phyloP scores from a whole-genome alignment of 2,113 vertebrate species.

The Callaeas wilsoni region DNA sequence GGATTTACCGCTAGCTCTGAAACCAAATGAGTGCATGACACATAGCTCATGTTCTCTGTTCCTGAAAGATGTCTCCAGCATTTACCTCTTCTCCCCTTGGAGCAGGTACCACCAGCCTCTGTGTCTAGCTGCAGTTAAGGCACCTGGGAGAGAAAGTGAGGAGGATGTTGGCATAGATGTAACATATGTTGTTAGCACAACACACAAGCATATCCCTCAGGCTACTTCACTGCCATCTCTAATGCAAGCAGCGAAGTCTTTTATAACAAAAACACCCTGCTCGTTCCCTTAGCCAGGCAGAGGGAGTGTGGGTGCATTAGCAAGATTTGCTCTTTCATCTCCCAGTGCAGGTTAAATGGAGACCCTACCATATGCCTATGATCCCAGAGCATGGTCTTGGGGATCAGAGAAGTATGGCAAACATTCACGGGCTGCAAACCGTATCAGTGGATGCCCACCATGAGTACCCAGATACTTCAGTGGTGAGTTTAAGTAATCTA shows the following conservation, averaged over 20 bases:
- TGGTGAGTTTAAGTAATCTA: neutral
- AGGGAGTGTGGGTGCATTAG: neutral
- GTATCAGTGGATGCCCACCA: fast-evolving
- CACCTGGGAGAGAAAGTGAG: neutral
- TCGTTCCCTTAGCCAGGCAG: neutral
- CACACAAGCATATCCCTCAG: constrained; percentile 34
- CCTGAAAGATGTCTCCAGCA: neutral
- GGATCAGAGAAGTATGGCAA: neutral
- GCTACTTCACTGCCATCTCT: constrained; percentile 4
- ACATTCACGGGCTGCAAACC: neutral
- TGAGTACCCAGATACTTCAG: neutral
- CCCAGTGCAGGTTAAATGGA: neutral
- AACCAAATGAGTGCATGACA: neutral
- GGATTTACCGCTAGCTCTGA: neutral
- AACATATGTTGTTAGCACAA: constrained; percentile 29
- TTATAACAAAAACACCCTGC: neutral
- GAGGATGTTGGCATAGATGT: constrained; percentile 21
- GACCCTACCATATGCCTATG: neutral
- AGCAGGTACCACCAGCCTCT: neutral
- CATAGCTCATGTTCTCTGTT: neutral
- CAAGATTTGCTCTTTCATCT: neutral
- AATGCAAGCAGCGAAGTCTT: neutral
- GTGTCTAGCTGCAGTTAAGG: neutral
- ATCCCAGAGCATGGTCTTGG: neutral
- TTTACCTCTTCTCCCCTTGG: neutral